Evolutionary conservation across 1,140 invertebrate genomes (phyloP).

Genomic region (Anastrepha ludens): DNA sequence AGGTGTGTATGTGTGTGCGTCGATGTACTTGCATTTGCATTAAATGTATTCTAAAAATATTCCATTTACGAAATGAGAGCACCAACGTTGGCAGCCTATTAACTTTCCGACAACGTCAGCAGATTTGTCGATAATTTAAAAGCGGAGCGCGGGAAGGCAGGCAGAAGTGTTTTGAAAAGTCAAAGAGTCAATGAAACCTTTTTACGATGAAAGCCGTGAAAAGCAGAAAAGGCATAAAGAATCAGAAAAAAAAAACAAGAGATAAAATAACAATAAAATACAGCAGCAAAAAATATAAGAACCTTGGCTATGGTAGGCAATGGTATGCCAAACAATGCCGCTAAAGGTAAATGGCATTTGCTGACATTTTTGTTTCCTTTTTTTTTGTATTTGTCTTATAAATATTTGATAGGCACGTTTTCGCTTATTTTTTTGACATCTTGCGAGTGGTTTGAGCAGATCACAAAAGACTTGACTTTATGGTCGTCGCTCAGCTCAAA

Average conservation of each 20-base stretch:
- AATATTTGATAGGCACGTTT: not conserved
- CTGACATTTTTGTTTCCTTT: not conserved
- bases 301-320: constrained; percentile 32
- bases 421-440: not conserved
- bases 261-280: not conserved
- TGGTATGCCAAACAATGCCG: not conserved
- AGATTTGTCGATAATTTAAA: not conserved
- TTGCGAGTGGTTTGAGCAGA: too few species aligned
- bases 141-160: not conserved
- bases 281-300: not conserved
- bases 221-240: not conserved
- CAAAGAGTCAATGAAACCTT: not conserved
- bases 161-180: not conserved
- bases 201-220: not conserved
- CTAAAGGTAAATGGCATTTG: constrained; percentile 34
- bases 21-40: too few species aligned
- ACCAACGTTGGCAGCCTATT: not conserved
- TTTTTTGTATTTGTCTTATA: not conserved
- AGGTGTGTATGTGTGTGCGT: not conserved
- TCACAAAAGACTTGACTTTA: too few species aligned
- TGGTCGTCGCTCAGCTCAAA: too few species aligned
- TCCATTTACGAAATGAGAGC: not conserved
- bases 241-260: not conserved
- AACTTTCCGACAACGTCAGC: constrained; percentile 11
- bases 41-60: constrained; percentile 13